A percentile compares a stretch with the other conserved stretches of the same genome.
These are phyloP conservation scores for Holacanthus passer DNA, from an alignment of 2,113 vertebrate genomes.

Conservation along the genomic window DNA sequence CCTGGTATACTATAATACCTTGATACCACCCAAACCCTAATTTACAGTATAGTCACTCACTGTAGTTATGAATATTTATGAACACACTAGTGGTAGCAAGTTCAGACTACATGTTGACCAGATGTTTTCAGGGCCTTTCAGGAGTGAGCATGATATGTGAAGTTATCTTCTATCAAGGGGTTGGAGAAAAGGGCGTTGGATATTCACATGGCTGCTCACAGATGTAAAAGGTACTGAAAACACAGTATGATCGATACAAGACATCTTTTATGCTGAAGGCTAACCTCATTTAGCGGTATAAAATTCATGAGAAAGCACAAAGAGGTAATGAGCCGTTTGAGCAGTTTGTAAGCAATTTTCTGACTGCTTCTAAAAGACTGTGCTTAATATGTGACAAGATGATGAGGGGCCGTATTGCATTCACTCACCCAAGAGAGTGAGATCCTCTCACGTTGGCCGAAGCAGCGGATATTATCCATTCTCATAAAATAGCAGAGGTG, in stretches of 20 bases:
- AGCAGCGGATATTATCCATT: background rate
- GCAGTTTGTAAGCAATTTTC: slow-evolving; percentile 2
- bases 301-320: slow-evolving; percentile 27
- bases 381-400: background rate
- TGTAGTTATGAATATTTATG: too few relatives aligned
- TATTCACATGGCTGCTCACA: background rate
- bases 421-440: too few relatives aligned
- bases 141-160: background rate
- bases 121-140: background rate
- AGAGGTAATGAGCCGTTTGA: slow-evolving; percentile 9
- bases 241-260: background rate
- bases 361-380: background rate
- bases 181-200: background rate
- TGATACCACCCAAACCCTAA: too few relatives aligned
- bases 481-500: background rate
- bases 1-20: too few relatives aligned
- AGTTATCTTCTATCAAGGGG: background rate
- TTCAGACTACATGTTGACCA: slow-evolving; percentile 3
- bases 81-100: too few relatives aligned
- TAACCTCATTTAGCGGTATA: background rate
- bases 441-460: background rate
- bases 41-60: too few relatives aligned
- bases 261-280: background rate
- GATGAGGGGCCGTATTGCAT: too few relatives aligned
- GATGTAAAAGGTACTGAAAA: background rate